Evolutionary conservation across 2,113 vertebrate genomes (phyloP).

Genomic region (Hippocampus barbouri): DNA sequence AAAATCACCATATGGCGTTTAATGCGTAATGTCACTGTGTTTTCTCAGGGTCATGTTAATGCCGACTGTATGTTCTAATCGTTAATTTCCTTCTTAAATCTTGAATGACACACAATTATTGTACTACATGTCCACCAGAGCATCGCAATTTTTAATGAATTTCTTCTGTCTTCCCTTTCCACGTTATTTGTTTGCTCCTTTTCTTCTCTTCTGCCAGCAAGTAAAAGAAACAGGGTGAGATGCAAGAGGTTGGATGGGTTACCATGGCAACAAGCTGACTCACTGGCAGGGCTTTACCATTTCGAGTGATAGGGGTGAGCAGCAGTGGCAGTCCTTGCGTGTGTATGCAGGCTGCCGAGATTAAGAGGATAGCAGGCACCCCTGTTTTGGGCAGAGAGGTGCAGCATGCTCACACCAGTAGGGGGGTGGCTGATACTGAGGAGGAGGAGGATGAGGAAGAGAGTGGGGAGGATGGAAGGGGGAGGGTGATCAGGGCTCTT

Average conservation of each 20-base stretch:
- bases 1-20: neutral
- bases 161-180: conserved; percentile 3
- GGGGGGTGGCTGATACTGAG: conserved; percentile 20
- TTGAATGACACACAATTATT: neutral
- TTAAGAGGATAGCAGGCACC: conserved; percentile 33
- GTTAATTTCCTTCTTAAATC: neutral
- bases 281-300: conserved; percentile 70
- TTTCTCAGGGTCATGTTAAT: neutral
- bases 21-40: neutral
- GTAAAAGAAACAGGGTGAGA: conserved; percentile 53
- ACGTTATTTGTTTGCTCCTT: conserved; percentile 40
- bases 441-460: neutral
- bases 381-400: conserved; percentile 31
- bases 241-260: conserved; percentile 69
- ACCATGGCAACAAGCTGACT: conserved; percentile 77
- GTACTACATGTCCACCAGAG: neutral
- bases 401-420: conserved; percentile 24
- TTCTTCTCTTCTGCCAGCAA: conserved; percentile 30
- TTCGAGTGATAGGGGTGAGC: conserved; percentile 53
- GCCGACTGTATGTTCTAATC: neutral
- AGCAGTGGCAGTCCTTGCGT: conserved; percentile 35
- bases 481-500: conserved; percentile 21
- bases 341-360: conserved; percentile 13
- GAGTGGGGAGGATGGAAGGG: conserved; percentile 22
- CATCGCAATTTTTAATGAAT: neutral